These are phyloP conservation scores for Troides oblongomaculatus DNA, from an alignment of 2,888 invertebrate genomes.

Conservation along the genomic window DNA sequence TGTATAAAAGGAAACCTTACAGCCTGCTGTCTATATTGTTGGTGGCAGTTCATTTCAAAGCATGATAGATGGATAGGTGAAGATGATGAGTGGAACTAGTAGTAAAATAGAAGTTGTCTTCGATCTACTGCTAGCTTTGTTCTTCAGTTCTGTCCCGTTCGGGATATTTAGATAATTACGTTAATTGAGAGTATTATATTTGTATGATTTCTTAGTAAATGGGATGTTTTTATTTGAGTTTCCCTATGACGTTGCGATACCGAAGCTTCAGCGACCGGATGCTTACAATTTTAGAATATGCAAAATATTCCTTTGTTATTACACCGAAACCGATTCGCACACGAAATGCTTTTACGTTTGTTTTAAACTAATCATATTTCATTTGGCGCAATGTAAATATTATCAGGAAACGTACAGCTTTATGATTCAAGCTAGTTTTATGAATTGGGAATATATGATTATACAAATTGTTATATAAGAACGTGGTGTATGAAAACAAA, in stretches of 20 bases:
- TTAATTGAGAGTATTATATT: too few relatives aligned
- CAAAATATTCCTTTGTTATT: slow-evolving; percentile 26
- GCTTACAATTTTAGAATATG: not conserved
- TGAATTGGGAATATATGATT: not conserved
- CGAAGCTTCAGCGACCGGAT: not conserved
- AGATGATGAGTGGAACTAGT: too few relatives aligned
- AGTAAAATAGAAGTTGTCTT: too few relatives aligned
- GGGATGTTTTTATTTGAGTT: not conserved
- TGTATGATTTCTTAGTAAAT: not conserved
- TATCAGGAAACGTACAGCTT: not conserved
- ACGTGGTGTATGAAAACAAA: not conserved
- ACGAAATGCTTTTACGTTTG: slow-evolving; percentile 5
- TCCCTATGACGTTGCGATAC: not conserved
- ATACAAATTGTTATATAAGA: not conserved
- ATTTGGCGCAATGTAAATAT: slow-evolving; percentile 21
- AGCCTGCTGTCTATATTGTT: too few relatives aligned
- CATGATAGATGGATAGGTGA: too few relatives aligned
- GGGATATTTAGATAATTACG: too few relatives aligned
- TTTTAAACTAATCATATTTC: slow-evolving; percentile 20
- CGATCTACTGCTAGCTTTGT: too few relatives aligned
- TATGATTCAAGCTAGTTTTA: slow-evolving; percentile 10
- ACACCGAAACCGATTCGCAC: slow-evolving; percentile 16
- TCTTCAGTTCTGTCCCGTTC: too few relatives aligned
- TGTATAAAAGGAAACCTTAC: too few relatives aligned
- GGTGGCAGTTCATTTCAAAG: too few relatives aligned